Conservation (phyloP, 1,140 invertebrate genomes). For the Gryon sp. region DNA sequence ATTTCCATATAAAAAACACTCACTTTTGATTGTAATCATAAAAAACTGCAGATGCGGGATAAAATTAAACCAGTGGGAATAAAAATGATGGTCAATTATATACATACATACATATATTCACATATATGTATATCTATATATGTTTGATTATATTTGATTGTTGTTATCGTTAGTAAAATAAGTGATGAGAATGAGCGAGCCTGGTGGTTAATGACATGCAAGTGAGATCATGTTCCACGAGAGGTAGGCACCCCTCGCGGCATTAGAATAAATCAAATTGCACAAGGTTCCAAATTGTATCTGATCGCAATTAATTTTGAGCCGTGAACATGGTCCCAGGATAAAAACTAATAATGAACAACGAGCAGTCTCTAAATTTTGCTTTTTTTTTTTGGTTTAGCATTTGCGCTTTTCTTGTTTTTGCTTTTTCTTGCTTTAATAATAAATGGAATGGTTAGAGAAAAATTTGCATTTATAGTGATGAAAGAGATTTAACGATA, state of each 20-base stretch:
- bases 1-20: constrained; percentile 9
- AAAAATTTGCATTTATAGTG: constrained; percentile 17
- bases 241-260: neutral
- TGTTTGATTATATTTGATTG: neutral
- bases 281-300: neutral
- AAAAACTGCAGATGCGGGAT: neutral
- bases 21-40: too few relatives aligned
- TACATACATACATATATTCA: too few relatives aligned
- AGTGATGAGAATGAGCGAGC: constrained; percentile 1
- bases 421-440: too few relatives aligned
- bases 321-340: constrained; percentile 34
- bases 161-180: constrained; percentile 35
- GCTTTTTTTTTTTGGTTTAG: neutral
- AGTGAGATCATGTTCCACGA: constrained; percentile 43
- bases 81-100: neutral
- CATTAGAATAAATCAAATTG: constrained; percentile 20
- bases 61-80: constrained; percentile 14
- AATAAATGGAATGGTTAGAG: constrained; percentile 11
- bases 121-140: too few relatives aligned
- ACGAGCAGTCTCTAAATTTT: too few relatives aligned
- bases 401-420: too few relatives aligned
- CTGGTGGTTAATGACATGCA: constrained; percentile 43
- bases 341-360: neutral
- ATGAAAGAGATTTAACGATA: constrained; percentile 37
- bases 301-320: constrained; percentile 18